Conservation (phyloP, 1,140 invertebrate species). For the Nixonia krombeini region DNA sequence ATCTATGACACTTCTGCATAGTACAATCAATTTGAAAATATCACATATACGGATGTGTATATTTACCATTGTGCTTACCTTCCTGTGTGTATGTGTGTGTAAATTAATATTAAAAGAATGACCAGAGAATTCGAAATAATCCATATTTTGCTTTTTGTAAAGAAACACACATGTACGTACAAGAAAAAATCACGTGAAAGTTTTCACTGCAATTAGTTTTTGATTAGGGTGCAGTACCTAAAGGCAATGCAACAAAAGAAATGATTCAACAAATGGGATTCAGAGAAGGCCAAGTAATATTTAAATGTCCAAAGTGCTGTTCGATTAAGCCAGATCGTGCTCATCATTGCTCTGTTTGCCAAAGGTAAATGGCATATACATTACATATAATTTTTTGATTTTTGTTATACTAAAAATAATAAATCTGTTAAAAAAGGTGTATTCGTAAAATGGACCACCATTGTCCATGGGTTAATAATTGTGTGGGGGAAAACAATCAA, state of each 20-base stretch:
- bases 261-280: slow-evolving; percentile 96
- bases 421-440: slow-evolving; percentile 74
- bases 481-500: slow-evolving; percentile 99
- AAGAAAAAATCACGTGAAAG: no score
- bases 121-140: no score
- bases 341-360: slow-evolving; percentile 98
- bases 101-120: no score
- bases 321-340: slow-evolving; percentile 98
- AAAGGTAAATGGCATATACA: slow-evolving; percentile 74
- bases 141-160: no score
- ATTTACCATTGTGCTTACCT: no score
- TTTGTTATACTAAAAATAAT: slow-evolving; percentile 9
- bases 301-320: slow-evolving; percentile 98
- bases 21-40: no score
- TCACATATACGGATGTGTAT: no score
- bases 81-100: no score
- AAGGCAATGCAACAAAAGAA: slow-evolving; percentile 99
- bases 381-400: slow-evolving; percentile 6
- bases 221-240: slow-evolving; percentile 93
- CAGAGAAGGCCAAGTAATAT: slow-evolving; percentile 93
- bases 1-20: no score
- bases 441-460: slow-evolving; percentile 99
- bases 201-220: no score
- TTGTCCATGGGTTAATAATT: slow-evolving; percentile 99
- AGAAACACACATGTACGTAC: no score